These are phyloP conservation scores for Patella vulgata DNA, from an alignment of 1,140 invertebrate species.

Conservation along the genomic window DNA sequence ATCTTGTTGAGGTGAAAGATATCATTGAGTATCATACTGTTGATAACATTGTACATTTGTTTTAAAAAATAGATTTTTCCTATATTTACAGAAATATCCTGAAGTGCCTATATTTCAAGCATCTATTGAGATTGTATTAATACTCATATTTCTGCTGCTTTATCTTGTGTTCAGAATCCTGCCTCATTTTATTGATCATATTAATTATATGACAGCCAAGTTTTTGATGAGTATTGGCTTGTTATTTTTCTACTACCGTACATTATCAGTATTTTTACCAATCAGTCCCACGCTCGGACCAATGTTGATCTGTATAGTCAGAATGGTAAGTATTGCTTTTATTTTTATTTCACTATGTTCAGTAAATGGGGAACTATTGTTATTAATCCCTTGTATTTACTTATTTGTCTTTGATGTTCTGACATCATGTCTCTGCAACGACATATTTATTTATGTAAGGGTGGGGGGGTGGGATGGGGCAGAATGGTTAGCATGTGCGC, in stretches of 20 bases:
- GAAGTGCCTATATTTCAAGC: conserved; percentile 16
- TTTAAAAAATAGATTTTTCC: not conserved
- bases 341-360: no score
- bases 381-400: not conserved
- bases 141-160: conserved; percentile 45
- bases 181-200: conserved; percentile 38
- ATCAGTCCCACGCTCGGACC: conserved; percentile 68
- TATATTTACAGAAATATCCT: conserved; percentile 14
- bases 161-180: conserved; percentile 54
- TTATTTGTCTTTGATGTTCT: conserved; percentile 1
- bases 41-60: no score
- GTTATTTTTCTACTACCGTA: conserved; percentile 67
- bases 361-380: no score
- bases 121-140: conserved; percentile 45
- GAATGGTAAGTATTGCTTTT: conserved; percentile 60
- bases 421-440: not conserved
- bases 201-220: conserved; percentile 49
- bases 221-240: conserved; percentile 55
- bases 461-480: no score
- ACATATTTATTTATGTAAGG: no score
- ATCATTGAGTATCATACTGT: no score
- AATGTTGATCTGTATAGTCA: conserved; percentile 64
- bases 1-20: no score
- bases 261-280: conserved; percentile 64
- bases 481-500: no score